Evolutionary conservation across 2,888 invertebrate genomes (phyloP), one percentile per base, ranked within the genome.

Genomic region (Acanthosepion pharaonis): DNA sequence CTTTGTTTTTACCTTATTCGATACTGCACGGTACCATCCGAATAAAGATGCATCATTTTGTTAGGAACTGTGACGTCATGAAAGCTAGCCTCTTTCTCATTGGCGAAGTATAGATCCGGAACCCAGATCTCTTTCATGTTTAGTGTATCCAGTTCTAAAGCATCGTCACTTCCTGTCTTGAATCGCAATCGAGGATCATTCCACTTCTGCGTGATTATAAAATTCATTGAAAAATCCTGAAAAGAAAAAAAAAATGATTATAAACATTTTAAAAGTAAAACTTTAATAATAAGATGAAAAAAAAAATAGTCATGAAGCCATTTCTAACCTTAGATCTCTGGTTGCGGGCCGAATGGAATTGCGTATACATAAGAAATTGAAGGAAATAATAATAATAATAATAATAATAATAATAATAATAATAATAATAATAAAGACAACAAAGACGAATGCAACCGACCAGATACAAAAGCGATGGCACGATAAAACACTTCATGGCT

Each of bases 31-130:
- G 94, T 95, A 5, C 97, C 97, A 94, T 97, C 96, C 18, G 95
- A 95, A 94, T 96, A 96, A 0, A 97, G 95, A 91, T 96, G 96
- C 94, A 97, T 95, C 96, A 97, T 96, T 94, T 95, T 96, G 95
- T 97, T 97, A 42, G 97, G 97, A 33, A 97, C 96, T 3, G 97
- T 97, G n/a, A 97, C 96, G 51, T 95, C 95, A 95, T 97, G 97
- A 92, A 97, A 96, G 51, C 95, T 95, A 0, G 96, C 96, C 51
- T 95, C 95, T 95, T 97, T 97, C 94, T 97, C 97, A 95, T 97
- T 97, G 55, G 96, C 95, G 94, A 97, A 96, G 95, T 96, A 96
- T 48, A 97, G 95, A 94, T 97, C 97, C 0, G 97, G 97, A 23
- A 96, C 96, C 97, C 97, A 97, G 20, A 97, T 95, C 92, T 95